Evolutionary conservation across 2,113 vertebrate species (phyloP).

Genomic region (Dasyornis broadbenti): DNA sequence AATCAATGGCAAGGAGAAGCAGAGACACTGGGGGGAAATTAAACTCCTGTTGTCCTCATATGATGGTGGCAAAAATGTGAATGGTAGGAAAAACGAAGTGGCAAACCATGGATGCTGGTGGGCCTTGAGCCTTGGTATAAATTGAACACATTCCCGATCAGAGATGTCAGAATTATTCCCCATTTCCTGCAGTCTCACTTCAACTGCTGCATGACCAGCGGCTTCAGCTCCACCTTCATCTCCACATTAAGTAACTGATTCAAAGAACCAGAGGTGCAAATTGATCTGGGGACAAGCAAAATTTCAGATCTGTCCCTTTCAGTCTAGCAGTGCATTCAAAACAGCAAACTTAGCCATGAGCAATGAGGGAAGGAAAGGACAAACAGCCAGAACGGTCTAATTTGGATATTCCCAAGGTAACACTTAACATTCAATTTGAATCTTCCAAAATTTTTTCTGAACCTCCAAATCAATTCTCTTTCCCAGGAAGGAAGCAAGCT

Average conservation of each 20-base stretch:
- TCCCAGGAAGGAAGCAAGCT: background rate
- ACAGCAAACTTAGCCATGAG: background rate
- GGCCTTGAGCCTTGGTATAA: background rate
- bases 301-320: background rate
- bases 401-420: background rate
- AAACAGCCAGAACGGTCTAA: background rate
- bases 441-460: background rate
- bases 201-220: background rate
- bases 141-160: background rate
- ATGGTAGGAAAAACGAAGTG: background rate
- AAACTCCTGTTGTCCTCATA: background rate
- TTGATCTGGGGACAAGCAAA: background rate
- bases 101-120: background rate
- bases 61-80: background rate
- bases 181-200: background rate
- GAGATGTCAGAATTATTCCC: constrained; percentile 53
- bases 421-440: accelerated
- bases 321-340: background rate
- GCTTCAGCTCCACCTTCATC: background rate
- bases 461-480: background rate
- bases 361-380: background rate
- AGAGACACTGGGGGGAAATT: background rate
- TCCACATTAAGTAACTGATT: background rate
- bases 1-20: background rate
- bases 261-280: background rate